Percentiles rank a stretch among this genome's conserved stretches.
Conservation (phyloP, 2,797 vertebrate species). For the Hozukius guyotensis region DNA sequence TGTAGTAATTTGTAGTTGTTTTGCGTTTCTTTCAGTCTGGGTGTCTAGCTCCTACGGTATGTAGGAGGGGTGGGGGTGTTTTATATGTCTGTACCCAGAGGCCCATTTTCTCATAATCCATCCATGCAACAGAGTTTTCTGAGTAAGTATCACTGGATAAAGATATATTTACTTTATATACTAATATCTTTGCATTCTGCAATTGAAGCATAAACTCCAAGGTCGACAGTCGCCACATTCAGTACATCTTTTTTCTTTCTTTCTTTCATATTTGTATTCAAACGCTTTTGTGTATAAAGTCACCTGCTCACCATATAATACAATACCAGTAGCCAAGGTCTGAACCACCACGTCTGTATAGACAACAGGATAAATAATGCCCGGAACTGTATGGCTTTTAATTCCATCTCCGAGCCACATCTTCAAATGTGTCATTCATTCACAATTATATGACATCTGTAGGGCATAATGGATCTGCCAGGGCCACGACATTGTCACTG, state of each 20-base stretch:
- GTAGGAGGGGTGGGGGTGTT: not conserved
- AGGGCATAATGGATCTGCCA: constrained; percentile 23
- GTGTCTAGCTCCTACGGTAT: not conserved
- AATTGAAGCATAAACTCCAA: not conserved
- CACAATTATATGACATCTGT: constrained; percentile 11
- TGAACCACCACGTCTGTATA: not conserved
- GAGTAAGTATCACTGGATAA: not conserved
- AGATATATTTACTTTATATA: not conserved
- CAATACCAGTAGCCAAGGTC: not conserved
- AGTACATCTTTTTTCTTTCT: not conserved
- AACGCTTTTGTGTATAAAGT: not conserved
- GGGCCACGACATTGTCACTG: constrained; percentile 32
- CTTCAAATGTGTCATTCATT: constrained; percentile 51
- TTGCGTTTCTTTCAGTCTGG: not conserved
- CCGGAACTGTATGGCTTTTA: not conserved
- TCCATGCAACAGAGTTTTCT: not conserved
- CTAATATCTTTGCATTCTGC: not conserved
- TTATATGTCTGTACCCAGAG: not conserved
- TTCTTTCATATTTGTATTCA: not conserved
- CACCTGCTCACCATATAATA: not conserved
- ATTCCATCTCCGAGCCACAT: not conserved
- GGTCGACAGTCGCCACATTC: not conserved
- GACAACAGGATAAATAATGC: not conserved
- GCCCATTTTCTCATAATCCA: not conserved
- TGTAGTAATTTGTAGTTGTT: no score